phyloP scores from a whole-genome alignment of 2,113 vertebrate genomes.

The Sinocyclocheilus anshuiensis region DNA sequence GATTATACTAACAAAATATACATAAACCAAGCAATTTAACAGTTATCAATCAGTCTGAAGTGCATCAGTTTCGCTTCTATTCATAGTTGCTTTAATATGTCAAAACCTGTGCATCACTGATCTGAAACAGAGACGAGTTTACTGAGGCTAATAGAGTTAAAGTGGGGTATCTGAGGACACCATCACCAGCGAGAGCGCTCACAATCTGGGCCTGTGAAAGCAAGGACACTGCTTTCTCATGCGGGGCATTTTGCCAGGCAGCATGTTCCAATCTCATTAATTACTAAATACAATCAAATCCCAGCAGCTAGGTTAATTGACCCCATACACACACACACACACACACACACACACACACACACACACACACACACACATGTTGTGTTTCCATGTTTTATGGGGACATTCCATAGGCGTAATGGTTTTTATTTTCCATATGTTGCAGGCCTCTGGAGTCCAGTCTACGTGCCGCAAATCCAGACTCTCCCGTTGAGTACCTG shows the following conservation, averaged over 20 bases:
- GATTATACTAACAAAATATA: background rate
- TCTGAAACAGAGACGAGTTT: conserved; percentile 19
- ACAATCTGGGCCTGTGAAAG: background rate
- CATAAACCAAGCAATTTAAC: background rate
- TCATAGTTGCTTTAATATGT: background rate
- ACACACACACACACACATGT: too few species aligned
- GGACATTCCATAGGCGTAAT: too few species aligned
- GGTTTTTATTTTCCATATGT: conserved; percentile 51
- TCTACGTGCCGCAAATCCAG: conserved; percentile 1
- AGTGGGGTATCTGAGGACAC: conserved; percentile 14
- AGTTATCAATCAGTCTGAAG: background rate
- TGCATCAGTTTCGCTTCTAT: background rate
- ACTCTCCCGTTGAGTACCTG: conserved; percentile 19
- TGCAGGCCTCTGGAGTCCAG: background rate
- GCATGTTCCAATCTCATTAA: conserved; percentile 5
- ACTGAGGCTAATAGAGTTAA: conserved; percentile 37
- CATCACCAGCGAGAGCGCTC: background rate
- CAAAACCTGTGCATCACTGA: conserved; percentile 1
- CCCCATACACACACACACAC: background rate
- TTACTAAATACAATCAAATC: conserved; percentile 16
- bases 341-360: background rate
- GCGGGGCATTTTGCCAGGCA: background rate
- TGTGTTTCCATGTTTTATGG: too few species aligned
- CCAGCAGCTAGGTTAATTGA: background rate
- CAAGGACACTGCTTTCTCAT: background rate